phyloP scores from a whole-genome alignment of 2,888 invertebrate species.

The Plebejus anna region DNA sequence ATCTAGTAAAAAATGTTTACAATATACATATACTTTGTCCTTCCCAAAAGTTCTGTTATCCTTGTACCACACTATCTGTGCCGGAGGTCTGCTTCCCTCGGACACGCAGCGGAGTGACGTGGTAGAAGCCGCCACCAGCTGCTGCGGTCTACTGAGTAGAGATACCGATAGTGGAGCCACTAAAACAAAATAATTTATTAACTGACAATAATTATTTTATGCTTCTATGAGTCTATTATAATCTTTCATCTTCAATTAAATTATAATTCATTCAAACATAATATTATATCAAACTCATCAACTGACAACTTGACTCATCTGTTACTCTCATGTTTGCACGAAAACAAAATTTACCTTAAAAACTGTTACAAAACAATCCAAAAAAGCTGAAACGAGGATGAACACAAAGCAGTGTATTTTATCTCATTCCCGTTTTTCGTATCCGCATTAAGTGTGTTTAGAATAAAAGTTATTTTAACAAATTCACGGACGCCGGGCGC shows the following conservation, averaged over 20 bases:
- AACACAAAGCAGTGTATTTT: slow-evolving; percentile 4
- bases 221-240: too few relatives aligned
- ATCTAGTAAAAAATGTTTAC: too few relatives aligned
- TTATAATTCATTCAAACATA: neutral
- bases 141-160: slow-evolving; percentile 86
- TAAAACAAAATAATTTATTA: slow-evolving; percentile 51
- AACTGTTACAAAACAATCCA: neutral
- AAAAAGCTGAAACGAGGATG: neutral
- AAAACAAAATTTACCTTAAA: neutral
- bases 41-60: slow-evolving; percentile 86
- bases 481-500: slow-evolving; percentile 15
- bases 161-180: slow-evolving; percentile 90
- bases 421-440: neutral
- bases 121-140: slow-evolving; percentile 87
- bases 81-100: slow-evolving; percentile 91
- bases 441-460: slow-evolving; percentile 15
- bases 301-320: neutral
- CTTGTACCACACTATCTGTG: slow-evolving; percentile 90
- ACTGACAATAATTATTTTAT: neutral
- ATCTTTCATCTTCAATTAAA: neutral
- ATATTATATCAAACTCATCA: neutral
- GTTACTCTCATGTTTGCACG: neutral
- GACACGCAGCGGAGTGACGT: slow-evolving; percentile 90
- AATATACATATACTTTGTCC: slow-evolving; percentile 82
- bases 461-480: slow-evolving; percentile 20